Evolutionary conservation across 2,113 vertebrate species (phyloP).

Genomic region (Psettodes erumei): DNA sequence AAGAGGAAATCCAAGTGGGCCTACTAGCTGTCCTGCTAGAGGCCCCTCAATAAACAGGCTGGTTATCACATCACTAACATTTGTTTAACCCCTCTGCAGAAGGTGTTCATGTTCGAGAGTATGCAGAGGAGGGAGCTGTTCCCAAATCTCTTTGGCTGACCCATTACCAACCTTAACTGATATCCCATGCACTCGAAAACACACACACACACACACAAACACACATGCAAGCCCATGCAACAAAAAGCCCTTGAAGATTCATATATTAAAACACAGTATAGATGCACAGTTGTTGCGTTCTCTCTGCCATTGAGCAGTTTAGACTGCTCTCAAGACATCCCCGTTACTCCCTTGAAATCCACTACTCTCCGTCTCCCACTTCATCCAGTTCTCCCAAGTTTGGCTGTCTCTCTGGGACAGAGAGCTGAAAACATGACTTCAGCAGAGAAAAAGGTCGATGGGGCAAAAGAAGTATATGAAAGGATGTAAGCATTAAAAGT

Average conservation of each 20-base stretch:
- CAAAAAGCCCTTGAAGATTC: constrained; percentile 13
- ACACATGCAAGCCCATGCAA: not conserved
- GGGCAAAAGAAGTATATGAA: constrained; percentile 45
- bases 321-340: constrained; percentile 24
- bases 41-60: constrained; percentile 92
- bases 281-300: constrained; percentile 12
- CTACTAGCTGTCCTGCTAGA: constrained; percentile 69
- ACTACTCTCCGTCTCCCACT: constrained; percentile 41
- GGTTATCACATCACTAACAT: constrained; percentile 99
- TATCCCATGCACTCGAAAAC: constrained; percentile 66
- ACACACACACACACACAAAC: not conserved
- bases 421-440: constrained; percentile 57
- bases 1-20: constrained; percentile 83
- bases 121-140: constrained; percentile 75
- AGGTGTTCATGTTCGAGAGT: constrained; percentile 81
- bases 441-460: constrained; percentile 17
- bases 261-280: constrained; percentile 3
- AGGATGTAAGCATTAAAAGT: constrained; percentile 56
- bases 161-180: constrained; percentile 84
- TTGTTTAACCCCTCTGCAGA: constrained; percentile 98
- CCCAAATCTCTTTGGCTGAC: constrained; percentile 83
- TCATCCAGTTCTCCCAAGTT: constrained; percentile 55
- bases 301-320: constrained; percentile 29
- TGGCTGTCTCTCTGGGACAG: constrained; percentile 49
- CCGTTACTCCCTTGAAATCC: constrained; percentile 41